phyloP scores from a whole-genome alignment of 2,113 vertebrate species.

The Ceuthmochares aereus region DNA sequence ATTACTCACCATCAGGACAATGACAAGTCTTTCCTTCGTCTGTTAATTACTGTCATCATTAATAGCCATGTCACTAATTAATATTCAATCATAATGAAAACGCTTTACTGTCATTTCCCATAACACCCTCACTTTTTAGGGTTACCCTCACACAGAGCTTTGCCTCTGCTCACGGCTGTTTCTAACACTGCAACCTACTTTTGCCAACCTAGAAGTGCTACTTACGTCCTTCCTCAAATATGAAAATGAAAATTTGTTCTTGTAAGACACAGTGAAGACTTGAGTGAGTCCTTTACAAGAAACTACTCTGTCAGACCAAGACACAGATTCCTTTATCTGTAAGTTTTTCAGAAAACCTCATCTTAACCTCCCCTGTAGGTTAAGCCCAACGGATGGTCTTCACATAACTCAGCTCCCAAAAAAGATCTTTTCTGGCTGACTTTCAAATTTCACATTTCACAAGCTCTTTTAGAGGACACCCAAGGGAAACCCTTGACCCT shows the following conservation, averaged over 20 bases:
- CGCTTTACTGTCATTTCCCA: conserved; percentile 26
- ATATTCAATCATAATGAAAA: conserved; percentile 79
- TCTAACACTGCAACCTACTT: not conserved
- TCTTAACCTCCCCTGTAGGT: not conserved
- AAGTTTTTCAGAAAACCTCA: not conserved
- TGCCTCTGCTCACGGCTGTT: not conserved
- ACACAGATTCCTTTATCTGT: not conserved
- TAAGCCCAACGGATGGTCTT: not conserved
- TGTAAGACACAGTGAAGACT: not conserved
- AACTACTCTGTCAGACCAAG: not conserved
- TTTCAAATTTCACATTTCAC: not conserved
- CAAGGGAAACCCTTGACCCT: not conserved
- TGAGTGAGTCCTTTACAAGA: not conserved
- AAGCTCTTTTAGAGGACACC: not conserved
- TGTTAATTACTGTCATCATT: conserved; percentile 82
- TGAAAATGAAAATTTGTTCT: not conserved
- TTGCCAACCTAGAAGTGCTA: not conserved
- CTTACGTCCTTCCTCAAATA: not conserved
- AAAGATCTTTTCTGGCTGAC: not conserved
- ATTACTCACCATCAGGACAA: conserved; percentile 80
- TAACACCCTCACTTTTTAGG: not conserved
- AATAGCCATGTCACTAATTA: conserved; percentile 82
- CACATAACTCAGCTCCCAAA: not conserved
- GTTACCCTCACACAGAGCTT: not conserved
- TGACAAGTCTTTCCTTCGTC: conserved; percentile 79